Conservation (phyloP, 2,113 vertebrate species). For the Dinomys branickii region DNA sequence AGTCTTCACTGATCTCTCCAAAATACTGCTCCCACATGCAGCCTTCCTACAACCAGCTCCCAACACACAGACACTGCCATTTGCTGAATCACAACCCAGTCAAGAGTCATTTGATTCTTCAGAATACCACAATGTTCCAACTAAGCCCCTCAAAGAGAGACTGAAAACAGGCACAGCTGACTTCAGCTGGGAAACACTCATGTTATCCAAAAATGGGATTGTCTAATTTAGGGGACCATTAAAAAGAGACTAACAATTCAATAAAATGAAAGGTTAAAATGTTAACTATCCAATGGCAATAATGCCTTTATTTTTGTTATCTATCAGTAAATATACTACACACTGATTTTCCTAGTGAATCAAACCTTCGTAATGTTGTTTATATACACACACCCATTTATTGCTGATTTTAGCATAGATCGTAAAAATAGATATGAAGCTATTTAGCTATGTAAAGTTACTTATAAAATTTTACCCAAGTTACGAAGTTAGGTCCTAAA, state of each 20-base stretch:
- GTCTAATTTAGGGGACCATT: not conserved
- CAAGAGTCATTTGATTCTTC: not conserved
- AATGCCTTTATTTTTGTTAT: not conserved
- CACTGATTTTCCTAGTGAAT: not conserved
- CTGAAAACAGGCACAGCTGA: not conserved
- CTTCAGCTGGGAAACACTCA: not conserved
- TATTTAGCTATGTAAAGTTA: not conserved
- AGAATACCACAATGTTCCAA: not conserved
- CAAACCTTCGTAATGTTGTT: not conserved
- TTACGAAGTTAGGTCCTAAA: not conserved
- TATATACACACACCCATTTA: not conserved
- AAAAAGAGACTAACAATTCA: not conserved
- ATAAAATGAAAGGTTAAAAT: conserved; percentile 46
- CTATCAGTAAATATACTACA: not conserved
- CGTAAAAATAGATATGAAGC: conserved; percentile 2
- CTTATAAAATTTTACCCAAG: not conserved
- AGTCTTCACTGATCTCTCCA: not conserved
- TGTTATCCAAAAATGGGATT: not conserved
- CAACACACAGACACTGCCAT: not conserved
- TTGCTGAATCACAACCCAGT: not conserved
- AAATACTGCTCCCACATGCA: not conserved
- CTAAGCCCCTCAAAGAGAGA: not conserved
- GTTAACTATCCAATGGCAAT: not conserved
- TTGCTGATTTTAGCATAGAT: not conserved
- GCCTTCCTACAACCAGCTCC: not conserved